phyloP scores from a whole-genome alignment of 2,113 vertebrate genomes.

The Antigone vipio region DNA sequence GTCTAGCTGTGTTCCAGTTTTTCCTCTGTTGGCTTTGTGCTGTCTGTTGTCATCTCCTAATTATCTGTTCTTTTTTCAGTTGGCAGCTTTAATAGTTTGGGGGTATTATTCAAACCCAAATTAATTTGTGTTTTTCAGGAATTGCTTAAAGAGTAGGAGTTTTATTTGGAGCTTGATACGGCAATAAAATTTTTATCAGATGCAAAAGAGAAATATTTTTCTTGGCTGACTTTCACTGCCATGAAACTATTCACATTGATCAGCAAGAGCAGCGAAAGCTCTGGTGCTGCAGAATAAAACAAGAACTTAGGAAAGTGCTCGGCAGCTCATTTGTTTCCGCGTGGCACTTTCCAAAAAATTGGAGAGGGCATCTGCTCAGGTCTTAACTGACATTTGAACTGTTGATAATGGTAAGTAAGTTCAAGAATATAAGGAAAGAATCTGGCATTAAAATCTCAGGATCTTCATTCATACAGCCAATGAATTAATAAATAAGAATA shows the following conservation, averaged over 20 bases:
- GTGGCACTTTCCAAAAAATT: background rate
- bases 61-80: conserved; percentile 53
- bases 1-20: conserved; percentile 41
- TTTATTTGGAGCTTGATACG: conserved; percentile 46
- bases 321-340: background rate
- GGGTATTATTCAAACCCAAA: conserved; percentile 58
- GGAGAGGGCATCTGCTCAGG: background rate
- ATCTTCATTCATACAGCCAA: background rate
- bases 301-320: background rate
- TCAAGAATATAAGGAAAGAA: conserved; percentile 31
- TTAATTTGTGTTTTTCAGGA: conserved; percentile 60
- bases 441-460: background rate
- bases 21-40: conserved; percentile 19
- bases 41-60: conserved; percentile 54
- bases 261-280: background rate
- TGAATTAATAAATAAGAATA: background rate
- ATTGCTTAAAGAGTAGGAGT: conserved; percentile 42
- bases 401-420: conserved; percentile 6
- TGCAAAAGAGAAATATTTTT: background rate
- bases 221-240: background rate
- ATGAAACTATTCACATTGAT: background rate
- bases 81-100: conserved; percentile 50
- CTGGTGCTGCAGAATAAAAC: background rate
- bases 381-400: conserved; percentile 21
- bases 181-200: conserved; percentile 59